Percentiles rank a stretch among this genome's conserved stretches.
phyloP scores from a whole-genome alignment of 2,888 invertebrate genomes.

The Xylota segnis region DNA sequence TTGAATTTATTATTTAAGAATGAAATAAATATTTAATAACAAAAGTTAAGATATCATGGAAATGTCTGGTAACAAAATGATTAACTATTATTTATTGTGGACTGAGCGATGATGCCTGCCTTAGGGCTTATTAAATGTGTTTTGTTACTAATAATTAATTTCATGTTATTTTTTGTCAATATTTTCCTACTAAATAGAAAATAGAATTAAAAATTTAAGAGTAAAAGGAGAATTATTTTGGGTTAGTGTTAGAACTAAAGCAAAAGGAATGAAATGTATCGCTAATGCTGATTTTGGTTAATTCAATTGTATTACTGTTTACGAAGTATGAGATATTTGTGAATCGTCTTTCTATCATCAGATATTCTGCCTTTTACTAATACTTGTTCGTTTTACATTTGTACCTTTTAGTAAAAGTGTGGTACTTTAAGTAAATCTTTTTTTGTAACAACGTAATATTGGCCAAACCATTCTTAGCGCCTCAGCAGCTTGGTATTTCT shows the following conservation, averaged over 20 bases:
- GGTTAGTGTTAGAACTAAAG: conserved; percentile 20
- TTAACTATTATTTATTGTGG: conserved; percentile 38
- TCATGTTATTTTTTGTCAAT: not conserved
- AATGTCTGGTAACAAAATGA: conserved; percentile 59
- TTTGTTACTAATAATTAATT: not conserved
- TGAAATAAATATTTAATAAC: conserved; percentile 17
- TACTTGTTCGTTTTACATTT: too few species aligned
- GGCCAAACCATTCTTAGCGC: too few species aligned
- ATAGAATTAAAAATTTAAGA: not conserved
- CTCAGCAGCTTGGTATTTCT: too few species aligned
- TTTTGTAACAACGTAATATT: too few species aligned
- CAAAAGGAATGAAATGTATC: conserved; percentile 28
- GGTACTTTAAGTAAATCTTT: too few species aligned
- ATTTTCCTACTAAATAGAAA: conserved; percentile 19
- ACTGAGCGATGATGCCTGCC: conserved; percentile 48
- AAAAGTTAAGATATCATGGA: conserved; percentile 51
- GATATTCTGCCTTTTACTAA: too few species aligned
- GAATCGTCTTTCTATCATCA: too few species aligned
- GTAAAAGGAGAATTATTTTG: not conserved
- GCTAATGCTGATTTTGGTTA: not conserved
- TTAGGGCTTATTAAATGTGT: conserved; percentile 15
- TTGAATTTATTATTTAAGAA: conserved; percentile 27
- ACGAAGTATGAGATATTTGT: too few species aligned
- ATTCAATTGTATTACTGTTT: not conserved
- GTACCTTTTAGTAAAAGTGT: too few species aligned